Base-by-base conservation (phyloP, 92 coral and sea anemone species). In the Parazoanthus darwini region DNA sequence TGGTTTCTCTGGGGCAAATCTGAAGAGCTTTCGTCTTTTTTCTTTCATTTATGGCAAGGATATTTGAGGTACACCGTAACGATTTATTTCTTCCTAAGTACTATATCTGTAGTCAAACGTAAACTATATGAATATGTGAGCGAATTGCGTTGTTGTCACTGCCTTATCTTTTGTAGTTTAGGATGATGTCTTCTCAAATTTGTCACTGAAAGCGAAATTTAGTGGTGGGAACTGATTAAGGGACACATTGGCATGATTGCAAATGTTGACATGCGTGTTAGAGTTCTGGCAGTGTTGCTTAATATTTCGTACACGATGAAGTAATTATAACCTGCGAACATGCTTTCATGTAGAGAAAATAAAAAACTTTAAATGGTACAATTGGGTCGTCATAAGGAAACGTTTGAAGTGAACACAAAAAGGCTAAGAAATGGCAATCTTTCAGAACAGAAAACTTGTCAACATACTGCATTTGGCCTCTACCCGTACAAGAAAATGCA, bases 31-130 rank as follows among this genome's bases (percentile, higher is more conserved):
- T 33, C 14, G 5, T 6, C 70, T 22, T 20, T 23, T 80, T 35
- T 37, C 23, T 37, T 38, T 23, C 67, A 58, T 80, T 50, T 37
- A 80, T 80, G 85, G 85, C 85, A 76, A 51, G 80, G 29, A 76
- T 39, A 39, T 39, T 76, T 7, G 80, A 76, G 80, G 80, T 76
- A 76, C 1, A 9, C 25, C 6, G 26, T 39, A 5, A 1, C 14
- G 51, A 6, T 76, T 76, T 76, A 1, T 18, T 76, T 39, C n/a
- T 22, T 7, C 14, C 9, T 42, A 42, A 76, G 38, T 76, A 39
- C 26, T 39, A 5, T 6, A 9, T 22, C 80, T 44, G 8, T 10
- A 76, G 80, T 76, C 46, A 39, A 18, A 39, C 43, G 23, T 20
- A 2, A 6, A 0, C 16, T 42, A 39, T 42, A 54, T 18, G 46